Conservation (phyloP, 2,797 vertebrate species). For the Leuciscus waleckii region DNA sequence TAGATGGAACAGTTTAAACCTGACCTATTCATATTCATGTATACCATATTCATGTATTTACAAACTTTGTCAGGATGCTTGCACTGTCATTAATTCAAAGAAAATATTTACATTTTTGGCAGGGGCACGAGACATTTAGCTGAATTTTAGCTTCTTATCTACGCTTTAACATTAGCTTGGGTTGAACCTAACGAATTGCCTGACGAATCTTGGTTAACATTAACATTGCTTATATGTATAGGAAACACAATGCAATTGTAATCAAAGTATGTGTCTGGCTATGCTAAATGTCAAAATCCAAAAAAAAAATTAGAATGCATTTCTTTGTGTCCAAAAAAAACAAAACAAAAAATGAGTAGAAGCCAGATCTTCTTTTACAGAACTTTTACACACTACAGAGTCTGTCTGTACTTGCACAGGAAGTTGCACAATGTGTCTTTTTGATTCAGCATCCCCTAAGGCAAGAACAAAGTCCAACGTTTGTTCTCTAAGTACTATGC, state of each 20-base stretch:
- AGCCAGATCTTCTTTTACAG: background rate
- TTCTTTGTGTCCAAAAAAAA: background rate
- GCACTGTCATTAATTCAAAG: background rate
- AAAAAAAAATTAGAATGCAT: background rate
- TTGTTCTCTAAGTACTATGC: background rate
- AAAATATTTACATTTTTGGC: background rate
- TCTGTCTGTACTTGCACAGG: conserved; percentile 4
- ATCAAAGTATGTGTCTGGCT: background rate
- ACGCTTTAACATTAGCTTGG: background rate
- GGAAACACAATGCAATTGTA: background rate
- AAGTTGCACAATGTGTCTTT: background rate
- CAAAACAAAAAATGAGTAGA: background rate
- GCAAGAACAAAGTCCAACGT: background rate
- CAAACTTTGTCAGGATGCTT: background rate
- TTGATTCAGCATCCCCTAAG: background rate
- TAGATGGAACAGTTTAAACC: background rate
- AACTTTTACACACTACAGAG: background rate
- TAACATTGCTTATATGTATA: background rate
- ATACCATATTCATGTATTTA: background rate
- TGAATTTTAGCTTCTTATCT: background rate
- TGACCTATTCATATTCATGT: too few relatives aligned
- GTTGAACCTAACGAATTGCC: background rate
- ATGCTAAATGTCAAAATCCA: background rate
- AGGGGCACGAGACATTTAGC: background rate
- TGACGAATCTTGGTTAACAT: conserved; percentile 8